Conservation (phyloP, 2,888 invertebrate genomes). For the Ariolimax columbianus region DNA sequence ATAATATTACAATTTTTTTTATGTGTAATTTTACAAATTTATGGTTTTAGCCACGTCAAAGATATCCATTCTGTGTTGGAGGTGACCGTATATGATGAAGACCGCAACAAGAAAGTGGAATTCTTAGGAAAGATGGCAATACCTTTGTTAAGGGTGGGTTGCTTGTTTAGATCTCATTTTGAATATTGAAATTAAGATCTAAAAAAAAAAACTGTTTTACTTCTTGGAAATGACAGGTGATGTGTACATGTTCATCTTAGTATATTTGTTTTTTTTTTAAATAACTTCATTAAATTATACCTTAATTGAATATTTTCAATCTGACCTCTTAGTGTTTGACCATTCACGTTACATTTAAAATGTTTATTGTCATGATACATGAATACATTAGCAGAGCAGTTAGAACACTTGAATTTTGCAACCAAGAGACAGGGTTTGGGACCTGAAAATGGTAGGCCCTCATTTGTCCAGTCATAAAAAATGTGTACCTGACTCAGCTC, state of each 20-base stretch:
- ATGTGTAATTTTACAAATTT: neutral
- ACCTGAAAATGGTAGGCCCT: too few species aligned
- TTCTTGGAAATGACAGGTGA: neutral
- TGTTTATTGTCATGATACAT: too few species aligned
- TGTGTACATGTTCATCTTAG: neutral
- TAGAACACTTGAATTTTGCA: too few species aligned
- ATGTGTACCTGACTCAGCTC: too few species aligned
- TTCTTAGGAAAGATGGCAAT: slow-evolving; percentile 95
- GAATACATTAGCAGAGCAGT: too few species aligned
- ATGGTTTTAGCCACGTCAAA: slow-evolving; percentile 80
- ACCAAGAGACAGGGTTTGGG: too few species aligned
- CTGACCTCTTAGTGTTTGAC: too few species aligned
- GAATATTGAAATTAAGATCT: neutral
- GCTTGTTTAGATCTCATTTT: neutral
- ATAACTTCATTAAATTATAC: neutral
- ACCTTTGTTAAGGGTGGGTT: slow-evolving; percentile 85
- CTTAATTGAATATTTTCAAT: neutral
- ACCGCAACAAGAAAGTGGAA: slow-evolving; percentile 94
- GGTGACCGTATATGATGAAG: slow-evolving; percentile 97
- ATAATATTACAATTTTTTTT: neutral
- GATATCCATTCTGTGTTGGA: slow-evolving; percentile 97
- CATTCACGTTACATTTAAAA: too few species aligned
- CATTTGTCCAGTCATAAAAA: too few species aligned
- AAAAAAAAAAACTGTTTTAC: neutral
- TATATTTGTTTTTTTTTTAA: neutral